Evolutionary conservation across 2,797 vertebrate genomes (phyloP).

Genomic region (Orestias chungarensis): DNA sequence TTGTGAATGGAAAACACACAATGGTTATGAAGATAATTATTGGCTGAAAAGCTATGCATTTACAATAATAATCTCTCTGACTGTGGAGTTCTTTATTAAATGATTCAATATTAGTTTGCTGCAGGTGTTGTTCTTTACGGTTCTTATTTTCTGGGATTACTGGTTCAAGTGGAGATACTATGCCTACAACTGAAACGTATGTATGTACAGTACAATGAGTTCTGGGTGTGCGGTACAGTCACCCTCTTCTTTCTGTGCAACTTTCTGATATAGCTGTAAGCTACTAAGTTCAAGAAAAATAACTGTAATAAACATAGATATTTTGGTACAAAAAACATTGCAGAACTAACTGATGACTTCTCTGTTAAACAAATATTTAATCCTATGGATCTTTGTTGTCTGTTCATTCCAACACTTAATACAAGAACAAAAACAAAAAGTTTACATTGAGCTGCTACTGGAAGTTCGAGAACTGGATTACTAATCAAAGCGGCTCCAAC

Average conservation of each 20-base stretch:
- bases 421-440: neutral
- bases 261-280: too few relatives aligned
- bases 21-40: conserved; percentile 57
- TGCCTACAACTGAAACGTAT: neutral
- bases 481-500: too few relatives aligned
- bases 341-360: neutral
- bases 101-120: conserved; percentile 6
- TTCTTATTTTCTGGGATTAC: neutral
- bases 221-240: neutral
- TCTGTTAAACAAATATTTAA: neutral
- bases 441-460: neutral
- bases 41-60: conserved; percentile 42
- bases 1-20: conserved; percentile 60
- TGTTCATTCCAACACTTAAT: neutral
- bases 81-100: conserved; percentile 44
- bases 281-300: neutral
- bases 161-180: neutral
- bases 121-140: neutral
- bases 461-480: neutral
- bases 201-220: neutral
- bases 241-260: too few relatives aligned
- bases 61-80: conserved; percentile 38
- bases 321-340: neutral
- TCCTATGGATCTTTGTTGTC: neutral
- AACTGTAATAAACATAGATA: neutral